Percentiles rank a stretch among this genome's conserved stretches.
Evolutionary conservation across 2,113 vertebrate genomes (phyloP).

Genomic region (Brevimyrus niger): DNA sequence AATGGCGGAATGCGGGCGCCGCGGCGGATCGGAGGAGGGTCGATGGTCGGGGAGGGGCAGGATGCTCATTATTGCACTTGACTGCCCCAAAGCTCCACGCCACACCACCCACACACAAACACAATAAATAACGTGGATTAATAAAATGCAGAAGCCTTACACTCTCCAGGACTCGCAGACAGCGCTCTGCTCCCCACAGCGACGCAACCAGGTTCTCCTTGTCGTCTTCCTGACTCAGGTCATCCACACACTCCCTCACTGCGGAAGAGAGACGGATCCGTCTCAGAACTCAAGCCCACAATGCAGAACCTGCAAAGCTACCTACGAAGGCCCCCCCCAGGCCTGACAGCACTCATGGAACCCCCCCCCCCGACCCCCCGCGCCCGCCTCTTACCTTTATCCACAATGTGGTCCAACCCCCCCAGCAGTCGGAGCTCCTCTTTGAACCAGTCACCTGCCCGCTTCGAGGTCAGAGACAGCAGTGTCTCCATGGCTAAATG

Average conservation of each 20-base stretch:
- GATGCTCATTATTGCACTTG: not conserved
- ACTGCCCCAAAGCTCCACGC: not conserved
- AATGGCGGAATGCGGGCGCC: not conserved
- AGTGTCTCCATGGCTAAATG: slow-evolving; percentile 97
- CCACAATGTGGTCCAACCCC: slow-evolving; percentile 96
- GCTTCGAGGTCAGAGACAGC: slow-evolving; percentile 88
- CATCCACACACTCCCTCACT: slow-evolving; percentile 96
- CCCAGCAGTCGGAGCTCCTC: slow-evolving; percentile 92
- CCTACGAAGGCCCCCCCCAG: not conserved
- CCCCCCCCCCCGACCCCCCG: not conserved
- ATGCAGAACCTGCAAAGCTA: not conserved
- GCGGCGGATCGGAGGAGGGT: not conserved
- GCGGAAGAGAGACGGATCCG: slow-evolving; percentile 15
- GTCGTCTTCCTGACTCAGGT: slow-evolving; percentile 78
- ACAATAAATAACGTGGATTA: not conserved
- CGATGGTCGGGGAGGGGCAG: not conserved
- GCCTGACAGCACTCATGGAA: not conserved
- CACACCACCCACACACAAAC: not conserved
- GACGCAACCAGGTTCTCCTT: slow-evolving; percentile 90
- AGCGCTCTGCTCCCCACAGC: slow-evolving; percentile 91
- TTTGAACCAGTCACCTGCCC: slow-evolving; percentile 98
- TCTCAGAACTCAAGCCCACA: not conserved
- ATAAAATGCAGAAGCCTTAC: slow-evolving; percentile 56
- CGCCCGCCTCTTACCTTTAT: slow-evolving; percentile 73
- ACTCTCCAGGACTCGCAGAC: slow-evolving; percentile 93